Conservation (phyloP, 2,797 vertebrate species). For the Acrossocheilus wenchowensis region DNA sequence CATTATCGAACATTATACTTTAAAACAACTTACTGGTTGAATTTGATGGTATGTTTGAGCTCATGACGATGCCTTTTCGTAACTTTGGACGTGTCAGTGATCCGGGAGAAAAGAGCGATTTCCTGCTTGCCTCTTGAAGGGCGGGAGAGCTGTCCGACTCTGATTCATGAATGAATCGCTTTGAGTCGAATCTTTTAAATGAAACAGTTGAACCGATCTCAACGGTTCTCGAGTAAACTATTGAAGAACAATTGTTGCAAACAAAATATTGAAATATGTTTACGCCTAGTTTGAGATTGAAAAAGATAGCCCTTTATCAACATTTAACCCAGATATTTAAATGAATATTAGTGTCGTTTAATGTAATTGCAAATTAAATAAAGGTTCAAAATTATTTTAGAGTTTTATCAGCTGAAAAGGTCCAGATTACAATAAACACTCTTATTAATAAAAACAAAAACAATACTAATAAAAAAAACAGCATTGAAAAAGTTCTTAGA, state of each 20-base stretch:
- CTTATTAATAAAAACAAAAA: neutral
- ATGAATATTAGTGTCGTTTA: neutral
- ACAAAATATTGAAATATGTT: neutral
- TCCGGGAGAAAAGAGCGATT: constrained; percentile 44
- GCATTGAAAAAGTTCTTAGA: neutral
- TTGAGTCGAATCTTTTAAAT: constrained; percentile 10
- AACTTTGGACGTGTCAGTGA: constrained; percentile 24
- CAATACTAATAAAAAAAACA: too few species aligned
- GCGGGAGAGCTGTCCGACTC: neutral
- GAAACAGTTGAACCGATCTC: neutral
- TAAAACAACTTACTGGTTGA: constrained; percentile 64
- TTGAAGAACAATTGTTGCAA: neutral
- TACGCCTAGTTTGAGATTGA: neutral
- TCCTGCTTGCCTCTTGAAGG: constrained; percentile 59
- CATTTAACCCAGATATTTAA: neutral
- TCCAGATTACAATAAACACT: neutral
- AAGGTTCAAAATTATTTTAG: neutral
- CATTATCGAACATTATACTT: neutral
- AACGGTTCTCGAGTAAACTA: neutral
- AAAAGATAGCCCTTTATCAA: neutral
- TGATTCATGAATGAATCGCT: neutral
- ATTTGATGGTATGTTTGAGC: constrained; percentile 38
- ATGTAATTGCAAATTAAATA: neutral
- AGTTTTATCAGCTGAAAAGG: neutral
- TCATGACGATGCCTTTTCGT: constrained; percentile 60